Base-by-base conservation (phyloP, 2,113 vertebrate species). In the Balaenoptera acutorostrata region DNA sequence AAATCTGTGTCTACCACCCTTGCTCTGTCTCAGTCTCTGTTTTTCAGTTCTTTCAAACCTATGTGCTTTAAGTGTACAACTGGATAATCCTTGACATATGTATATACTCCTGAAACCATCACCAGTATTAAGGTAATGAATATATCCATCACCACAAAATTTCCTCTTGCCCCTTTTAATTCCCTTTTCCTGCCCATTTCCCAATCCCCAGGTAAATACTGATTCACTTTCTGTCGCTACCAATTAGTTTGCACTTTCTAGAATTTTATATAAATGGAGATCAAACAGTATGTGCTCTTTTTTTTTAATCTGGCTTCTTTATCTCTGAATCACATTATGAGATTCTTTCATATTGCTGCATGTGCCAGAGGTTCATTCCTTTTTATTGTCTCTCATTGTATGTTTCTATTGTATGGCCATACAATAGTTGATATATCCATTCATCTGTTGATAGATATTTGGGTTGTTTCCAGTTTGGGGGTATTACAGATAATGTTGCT, bases 201-300 rank as follows among this genome's bases (percentile, higher is more conserved):
- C 8, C 61, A 27, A 33, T 64, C 4, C 52, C 36, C 31, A 63
- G 27, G 6, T 57, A 49, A 41, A 7, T 74, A 69, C 0, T 75
- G 23, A 44, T 39, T 61, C 77, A 6, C 68, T 78, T 94, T 87
- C 23, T 64, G 25, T 44, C 5, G 7, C 0, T 66, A 25, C 2
- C 39, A 72, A 39, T 81, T 78, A 68, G 4, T 80, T 57, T 90
- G 6, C 0, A 68, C 36, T 61, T 95, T 83, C 52, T 90, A 74
- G 15, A 80, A 82, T 49, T 85, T 92, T 63, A 33, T 49, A 52
- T 31, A 93, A 75, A 41, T 44, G 14, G 71, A 94, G 81, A 86
- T 44, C 18, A 78, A 55, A 69, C 12, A 63, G 17, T 18, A 74
- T n/a, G 41, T 69, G 2, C 8, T 31, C 9, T 75, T 68, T 63